A percentile compares a stretch with the other conserved stretches of the same genome.
Conservation (phyloP, 2,113 vertebrate genomes). For the Marmota flaviventris region DNA sequence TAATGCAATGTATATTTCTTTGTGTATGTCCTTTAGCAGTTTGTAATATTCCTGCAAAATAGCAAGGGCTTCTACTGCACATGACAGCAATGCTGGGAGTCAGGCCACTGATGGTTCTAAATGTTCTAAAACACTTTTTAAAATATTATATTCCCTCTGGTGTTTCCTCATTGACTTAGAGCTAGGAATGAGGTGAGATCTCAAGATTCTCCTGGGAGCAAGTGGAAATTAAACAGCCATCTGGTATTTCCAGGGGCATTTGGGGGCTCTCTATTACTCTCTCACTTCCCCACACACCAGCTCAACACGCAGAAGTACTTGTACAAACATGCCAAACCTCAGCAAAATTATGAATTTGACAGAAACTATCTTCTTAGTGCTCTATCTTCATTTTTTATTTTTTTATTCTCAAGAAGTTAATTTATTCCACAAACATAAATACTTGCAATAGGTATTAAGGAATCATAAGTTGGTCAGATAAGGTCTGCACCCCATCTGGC, state of each 20-base stretch:
- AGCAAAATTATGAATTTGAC: not conserved
- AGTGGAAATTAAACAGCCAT: not conserved
- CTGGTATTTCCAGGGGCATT: not conserved
- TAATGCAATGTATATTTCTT: not conserved
- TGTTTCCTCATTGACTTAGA: constrained; percentile 2
- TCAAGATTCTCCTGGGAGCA: not conserved
- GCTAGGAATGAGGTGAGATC: not conserved
- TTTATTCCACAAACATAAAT: not conserved
- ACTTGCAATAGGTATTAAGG: not conserved
- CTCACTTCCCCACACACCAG: not conserved
- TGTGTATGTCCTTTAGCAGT: not conserved
- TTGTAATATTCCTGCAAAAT: not conserved
- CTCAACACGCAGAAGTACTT: not conserved
- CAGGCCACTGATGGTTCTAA: no score
- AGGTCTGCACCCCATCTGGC: not conserved
- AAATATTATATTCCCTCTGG: not conserved
- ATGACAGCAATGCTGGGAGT: not conserved
- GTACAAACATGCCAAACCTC: not conserved
- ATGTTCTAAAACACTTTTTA: not conserved
- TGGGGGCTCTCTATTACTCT: not conserved
- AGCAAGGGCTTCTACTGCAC: not conserved
- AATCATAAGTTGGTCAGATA: not conserved
- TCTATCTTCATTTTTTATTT: not conserved
- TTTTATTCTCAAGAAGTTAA: not conserved
- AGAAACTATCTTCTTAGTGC: not conserved